phyloP scores from a whole-genome alignment of 1,140 invertebrate species.

The Galendromus occidentalis region DNA sequence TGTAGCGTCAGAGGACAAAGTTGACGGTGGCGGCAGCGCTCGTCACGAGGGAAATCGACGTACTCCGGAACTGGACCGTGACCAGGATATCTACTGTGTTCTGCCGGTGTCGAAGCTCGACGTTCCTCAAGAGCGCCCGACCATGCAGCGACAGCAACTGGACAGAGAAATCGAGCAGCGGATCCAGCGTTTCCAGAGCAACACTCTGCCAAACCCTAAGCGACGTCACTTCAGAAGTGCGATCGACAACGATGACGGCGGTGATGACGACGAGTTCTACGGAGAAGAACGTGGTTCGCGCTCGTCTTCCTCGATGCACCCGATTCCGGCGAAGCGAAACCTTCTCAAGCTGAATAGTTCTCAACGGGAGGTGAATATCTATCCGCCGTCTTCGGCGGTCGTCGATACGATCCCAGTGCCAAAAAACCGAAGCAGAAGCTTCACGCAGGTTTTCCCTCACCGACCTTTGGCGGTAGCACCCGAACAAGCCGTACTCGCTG shows the following conservation, averaged over 20 bases:
- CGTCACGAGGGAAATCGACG: background rate
- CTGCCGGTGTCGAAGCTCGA: background rate
- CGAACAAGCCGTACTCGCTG: background rate
- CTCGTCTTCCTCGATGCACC: background rate
- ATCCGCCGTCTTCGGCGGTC: background rate
- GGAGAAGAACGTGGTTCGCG: background rate
- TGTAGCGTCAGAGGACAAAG: background rate
- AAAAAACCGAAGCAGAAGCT: background rate
- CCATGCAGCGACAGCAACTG: background rate
- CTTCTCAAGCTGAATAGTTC: background rate
- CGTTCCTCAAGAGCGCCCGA: background rate
- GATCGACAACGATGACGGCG: background rate
- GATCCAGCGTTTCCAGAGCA: constrained; percentile 10
- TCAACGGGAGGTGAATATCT: background rate
- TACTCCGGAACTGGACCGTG: background rate
- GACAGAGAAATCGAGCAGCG: background rate
- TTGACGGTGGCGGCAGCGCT: background rate
- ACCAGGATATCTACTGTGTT: constrained; percentile 8
- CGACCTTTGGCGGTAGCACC: background rate
- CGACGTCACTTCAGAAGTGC: background rate
- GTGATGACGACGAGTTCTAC: background rate
- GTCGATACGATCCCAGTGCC: constrained; percentile 9
- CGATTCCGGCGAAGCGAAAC: constrained; percentile 4
- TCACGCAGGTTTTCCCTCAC: constrained; percentile 1
- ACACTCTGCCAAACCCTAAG: background rate